Evolutionary conservation across 2,888 invertebrate species (phyloP).

Genomic region (Brenthis hecate): DNA sequence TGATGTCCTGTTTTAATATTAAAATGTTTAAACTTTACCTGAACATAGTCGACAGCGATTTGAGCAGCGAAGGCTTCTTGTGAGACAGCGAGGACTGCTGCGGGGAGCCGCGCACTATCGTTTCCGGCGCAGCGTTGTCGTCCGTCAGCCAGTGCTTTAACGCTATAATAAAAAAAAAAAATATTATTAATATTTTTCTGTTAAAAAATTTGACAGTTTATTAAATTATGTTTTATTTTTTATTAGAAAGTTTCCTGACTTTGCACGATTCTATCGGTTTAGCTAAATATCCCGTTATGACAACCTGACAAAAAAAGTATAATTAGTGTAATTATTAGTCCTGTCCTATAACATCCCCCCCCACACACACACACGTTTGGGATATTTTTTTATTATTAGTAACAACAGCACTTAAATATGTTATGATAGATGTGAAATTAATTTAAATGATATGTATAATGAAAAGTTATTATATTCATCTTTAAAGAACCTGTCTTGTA

Average conservation of each 20-base stretch:
- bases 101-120: constrained; percentile 86
- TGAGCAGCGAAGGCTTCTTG: constrained; percentile 90
- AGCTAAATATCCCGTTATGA: too few species aligned
- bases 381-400: too few species aligned
- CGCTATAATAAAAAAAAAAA: constrained; percentile 62
- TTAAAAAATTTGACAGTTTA: too few species aligned
- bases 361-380: too few species aligned
- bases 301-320: too few species aligned
- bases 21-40: constrained; percentile 68
- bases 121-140: constrained; percentile 84
- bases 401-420: too few species aligned
- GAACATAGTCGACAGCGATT: constrained; percentile 90
- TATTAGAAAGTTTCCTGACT: too few species aligned
- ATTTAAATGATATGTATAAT: background rate
- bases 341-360: too few species aligned
- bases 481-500: background rate
- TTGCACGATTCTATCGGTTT: too few species aligned
- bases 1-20: background rate
- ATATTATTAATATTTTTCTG: too few species aligned
- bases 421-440: background rate
- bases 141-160: constrained; percentile 92
- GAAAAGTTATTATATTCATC: background rate
- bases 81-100: constrained; percentile 90
- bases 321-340: too few species aligned
- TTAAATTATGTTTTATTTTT: too few species aligned